Percentiles rank a stretch among this genome's conserved stretches.
Conservation (phyloP, 2,797 vertebrate species). For the Platalea minor region DNA sequence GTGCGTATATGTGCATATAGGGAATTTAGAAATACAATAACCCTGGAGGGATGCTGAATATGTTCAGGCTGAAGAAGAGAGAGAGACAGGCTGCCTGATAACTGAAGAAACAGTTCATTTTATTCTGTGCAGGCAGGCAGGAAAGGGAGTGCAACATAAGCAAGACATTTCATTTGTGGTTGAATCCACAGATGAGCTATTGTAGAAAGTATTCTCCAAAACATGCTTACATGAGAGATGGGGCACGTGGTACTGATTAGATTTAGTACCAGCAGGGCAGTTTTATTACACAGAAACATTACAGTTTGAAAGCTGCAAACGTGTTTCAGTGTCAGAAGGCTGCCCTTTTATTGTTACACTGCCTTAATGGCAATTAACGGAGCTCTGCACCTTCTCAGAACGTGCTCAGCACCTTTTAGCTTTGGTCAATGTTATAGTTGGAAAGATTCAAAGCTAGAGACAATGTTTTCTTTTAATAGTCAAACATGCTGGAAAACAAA, state of each 20-base stretch:
- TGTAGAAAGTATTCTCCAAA: conserved; percentile 70
- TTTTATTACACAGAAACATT: conserved; percentile 36
- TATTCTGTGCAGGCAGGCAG: conserved; percentile 13
- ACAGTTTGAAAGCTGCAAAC: background rate
- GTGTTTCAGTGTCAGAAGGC: background rate
- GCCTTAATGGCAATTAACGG: background rate
- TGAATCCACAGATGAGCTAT: conserved; percentile 70
- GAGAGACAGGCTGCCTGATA: conserved; percentile 1
- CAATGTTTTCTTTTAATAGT: conserved; percentile 25
- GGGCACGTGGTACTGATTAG: conserved; percentile 72
- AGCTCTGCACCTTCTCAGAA: background rate
- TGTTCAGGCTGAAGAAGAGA: background rate
- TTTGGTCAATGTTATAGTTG: background rate
- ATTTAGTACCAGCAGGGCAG: conserved; percentile 63
- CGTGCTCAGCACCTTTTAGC: conserved; percentile 12
- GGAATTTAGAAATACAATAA: background rate
- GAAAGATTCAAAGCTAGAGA: conserved; percentile 1
- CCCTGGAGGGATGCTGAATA: background rate
- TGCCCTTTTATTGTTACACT: background rate
- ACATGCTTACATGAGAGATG: conserved; percentile 63
- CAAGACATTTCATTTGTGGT: conserved; percentile 64
- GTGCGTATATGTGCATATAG: background rate
- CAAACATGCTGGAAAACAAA: conserved; percentile 51
- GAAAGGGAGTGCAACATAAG: conserved; percentile 60
- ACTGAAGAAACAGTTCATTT: conserved; percentile 32